Base-by-base conservation (phyloP, 2,888 invertebrate genomes). In the Isotomurus palustris region DNA sequence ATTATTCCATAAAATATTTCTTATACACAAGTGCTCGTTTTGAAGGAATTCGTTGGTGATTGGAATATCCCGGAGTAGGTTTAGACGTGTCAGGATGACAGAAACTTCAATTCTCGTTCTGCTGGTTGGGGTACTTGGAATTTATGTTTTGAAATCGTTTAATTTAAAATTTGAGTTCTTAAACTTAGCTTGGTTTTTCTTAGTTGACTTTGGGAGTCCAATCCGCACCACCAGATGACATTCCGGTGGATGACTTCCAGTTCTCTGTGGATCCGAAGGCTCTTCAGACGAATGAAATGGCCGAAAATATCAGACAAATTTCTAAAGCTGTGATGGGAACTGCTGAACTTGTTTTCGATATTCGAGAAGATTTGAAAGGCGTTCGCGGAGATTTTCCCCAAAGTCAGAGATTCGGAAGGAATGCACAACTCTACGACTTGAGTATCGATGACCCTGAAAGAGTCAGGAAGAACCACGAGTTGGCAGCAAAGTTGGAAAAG, bases 401-500 rank as follows among this genome's bases (percentile, higher is more conserved):
- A 54, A 32, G n/a, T n/a, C n/a, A n/a, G n/a, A n/a, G n/a, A n/a
- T n/a, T n/a, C n/a, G n/a, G n/a, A n/a, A n/a, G n/a, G n/a, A n/a
- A n/a, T n/a, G n/a, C n/a, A 19, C n/a, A 40, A n/a, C n/a, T 14
- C 24, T 21, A 43, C 43, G 32, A 8, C 14, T 32, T 32, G 14
- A 14, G 8, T 32, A 10, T 32, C 8, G 19, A 21, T 6, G 22
- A 22, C 6, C 6, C 12, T 3, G 19, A 40, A 6, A 4, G 19
- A n/a, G 35, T 19, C n/a, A 32, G 28, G 21, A 50, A 55, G 32
- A 55, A 58, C 38, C 53, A 62, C 24, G 55, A 53, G n/a, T 47
- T 70, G 21, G 70, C 68, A 0, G 51, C 57, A 40, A 68, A 67
- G 49, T 55, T 66, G 14, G 70, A 70, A 21, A 65, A 56, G 36